These are phyloP conservation scores for Thaumetopoea pityocampa DNA, from an alignment of 1,140 invertebrate genomes.

Conservation along the genomic window DNA sequence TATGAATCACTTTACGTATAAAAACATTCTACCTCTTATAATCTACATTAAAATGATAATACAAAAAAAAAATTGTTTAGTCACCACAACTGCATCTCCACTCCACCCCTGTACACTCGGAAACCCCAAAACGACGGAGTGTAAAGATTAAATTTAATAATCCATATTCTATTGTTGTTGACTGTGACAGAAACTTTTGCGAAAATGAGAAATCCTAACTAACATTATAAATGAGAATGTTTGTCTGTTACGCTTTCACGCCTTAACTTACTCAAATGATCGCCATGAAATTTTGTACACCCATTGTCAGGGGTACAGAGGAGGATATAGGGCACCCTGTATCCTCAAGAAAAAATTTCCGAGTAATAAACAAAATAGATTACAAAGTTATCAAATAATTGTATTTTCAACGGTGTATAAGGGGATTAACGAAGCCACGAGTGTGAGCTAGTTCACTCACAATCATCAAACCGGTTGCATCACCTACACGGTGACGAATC, in stretches of 20 bases:
- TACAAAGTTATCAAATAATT: too few species aligned
- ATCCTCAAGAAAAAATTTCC: too few species aligned
- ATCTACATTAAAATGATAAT: slow-evolving; percentile 12
- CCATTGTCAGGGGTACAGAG: too few species aligned
- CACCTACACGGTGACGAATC: slow-evolving; percentile 50
- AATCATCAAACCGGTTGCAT: too few species aligned
- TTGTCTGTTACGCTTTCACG: too few species aligned
- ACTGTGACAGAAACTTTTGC: slow-evolving; percentile 30
- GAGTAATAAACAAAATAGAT: too few species aligned
- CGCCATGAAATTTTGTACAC: too few species aligned
- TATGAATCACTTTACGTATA: slow-evolving; percentile 13
- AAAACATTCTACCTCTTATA: slow-evolving; percentile 4
- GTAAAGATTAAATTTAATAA: slow-evolving; percentile 27
- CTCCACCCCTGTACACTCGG: slow-evolving; percentile 8
- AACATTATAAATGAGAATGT: slow-evolving; percentile 28
- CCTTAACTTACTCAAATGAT: too few species aligned
- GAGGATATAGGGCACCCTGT: too few species aligned
- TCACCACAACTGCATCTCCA: slow-evolving; percentile 12
- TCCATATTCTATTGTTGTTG: slow-evolving; percentile 25
- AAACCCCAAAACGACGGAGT: slow-evolving; percentile 20
- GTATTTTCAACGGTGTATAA: too few species aligned
- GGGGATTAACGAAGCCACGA: too few species aligned
- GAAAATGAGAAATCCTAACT: slow-evolving; percentile 40
- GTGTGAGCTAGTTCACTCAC: too few species aligned
- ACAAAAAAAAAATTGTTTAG: slow-evolving; percentile 18